These are phyloP conservation scores for Bombus consobrinus DNA, from an alignment of 1,140 invertebrate genomes.

Conservation along the genomic window DNA sequence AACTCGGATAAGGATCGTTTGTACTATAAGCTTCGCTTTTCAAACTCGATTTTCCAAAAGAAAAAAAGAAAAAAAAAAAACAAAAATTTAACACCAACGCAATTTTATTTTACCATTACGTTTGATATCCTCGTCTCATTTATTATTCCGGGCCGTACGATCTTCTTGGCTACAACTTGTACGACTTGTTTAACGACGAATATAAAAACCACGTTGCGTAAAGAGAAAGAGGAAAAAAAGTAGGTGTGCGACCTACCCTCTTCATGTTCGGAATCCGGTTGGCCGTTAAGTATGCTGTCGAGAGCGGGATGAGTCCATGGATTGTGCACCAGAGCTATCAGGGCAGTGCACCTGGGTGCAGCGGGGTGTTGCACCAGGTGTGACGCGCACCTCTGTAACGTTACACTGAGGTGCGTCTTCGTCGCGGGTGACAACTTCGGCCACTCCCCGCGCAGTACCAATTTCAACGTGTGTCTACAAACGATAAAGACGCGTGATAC, in stretches of 20 bases:
- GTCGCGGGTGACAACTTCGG: conserved; percentile 81
- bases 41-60: no score
- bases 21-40: no score
- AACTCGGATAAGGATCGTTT: no score
- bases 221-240: neutral
- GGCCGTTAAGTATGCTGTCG: conserved; percentile 81
- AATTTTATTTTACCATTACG: no score
- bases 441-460: conserved; percentile 85
- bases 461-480: conserved; percentile 82
- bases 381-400: conserved; percentile 81
- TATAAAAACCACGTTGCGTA: neutral
- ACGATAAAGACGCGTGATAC: neutral
- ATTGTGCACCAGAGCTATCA: conserved; percentile 81
- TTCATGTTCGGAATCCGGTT: conserved; percentile 80
- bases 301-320: conserved; percentile 82
- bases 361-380: conserved; percentile 78
- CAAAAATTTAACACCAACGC: no score
- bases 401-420: conserved; percentile 83
- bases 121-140: no score
- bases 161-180: no score
- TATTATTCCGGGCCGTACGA: no score
- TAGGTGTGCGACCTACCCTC: conserved; percentile 65
- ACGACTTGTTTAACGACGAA: neutral
- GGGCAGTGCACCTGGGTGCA: conserved; percentile 79
- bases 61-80: no score